Evolutionary conservation across 2,888 invertebrate species (phyloP).

Genomic region (Drosophila pseudotalamancana): DNA sequence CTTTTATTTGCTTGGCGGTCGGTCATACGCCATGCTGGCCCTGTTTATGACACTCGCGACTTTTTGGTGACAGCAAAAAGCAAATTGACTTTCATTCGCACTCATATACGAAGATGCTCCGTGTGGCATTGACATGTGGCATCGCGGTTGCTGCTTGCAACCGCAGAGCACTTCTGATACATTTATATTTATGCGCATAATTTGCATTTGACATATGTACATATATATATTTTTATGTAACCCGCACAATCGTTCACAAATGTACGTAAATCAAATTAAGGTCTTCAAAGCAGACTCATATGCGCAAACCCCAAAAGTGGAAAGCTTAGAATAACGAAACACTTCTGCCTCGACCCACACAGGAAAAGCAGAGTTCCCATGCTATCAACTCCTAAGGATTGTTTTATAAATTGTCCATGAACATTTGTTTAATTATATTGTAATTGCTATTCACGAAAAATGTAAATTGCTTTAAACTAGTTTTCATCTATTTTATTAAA

Average conservation of each 20-base stretch:
- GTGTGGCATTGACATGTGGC: constrained; percentile 19
- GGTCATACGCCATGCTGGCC: constrained; percentile 50
- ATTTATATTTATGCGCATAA: constrained; percentile 69
- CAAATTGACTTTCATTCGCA: constrained; percentile 68
- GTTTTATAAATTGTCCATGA: no score
- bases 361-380: no score
- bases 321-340: constrained; percentile 9
- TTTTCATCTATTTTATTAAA: no score
- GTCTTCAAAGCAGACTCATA: constrained; percentile 5
- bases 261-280: constrained; percentile 43
- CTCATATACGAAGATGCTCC: constrained; percentile 21
- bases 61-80: constrained; percentile 57
- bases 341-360: no score
- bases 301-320: not conserved
- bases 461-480: no score
- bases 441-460: no score
- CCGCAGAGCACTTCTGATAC: constrained; percentile 61
- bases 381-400: no score
- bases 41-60: constrained; percentile 76
- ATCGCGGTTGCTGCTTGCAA: not conserved
- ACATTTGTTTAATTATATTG: no score
- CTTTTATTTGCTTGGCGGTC: constrained; percentile 63
- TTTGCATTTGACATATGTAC: constrained; percentile 72
- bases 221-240: constrained; percentile 58
- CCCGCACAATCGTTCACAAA: constrained; percentile 13